phyloP scores from a whole-genome alignment of 2,888 invertebrate genomes.

The Xanthorhoe spadicearia region DNA sequence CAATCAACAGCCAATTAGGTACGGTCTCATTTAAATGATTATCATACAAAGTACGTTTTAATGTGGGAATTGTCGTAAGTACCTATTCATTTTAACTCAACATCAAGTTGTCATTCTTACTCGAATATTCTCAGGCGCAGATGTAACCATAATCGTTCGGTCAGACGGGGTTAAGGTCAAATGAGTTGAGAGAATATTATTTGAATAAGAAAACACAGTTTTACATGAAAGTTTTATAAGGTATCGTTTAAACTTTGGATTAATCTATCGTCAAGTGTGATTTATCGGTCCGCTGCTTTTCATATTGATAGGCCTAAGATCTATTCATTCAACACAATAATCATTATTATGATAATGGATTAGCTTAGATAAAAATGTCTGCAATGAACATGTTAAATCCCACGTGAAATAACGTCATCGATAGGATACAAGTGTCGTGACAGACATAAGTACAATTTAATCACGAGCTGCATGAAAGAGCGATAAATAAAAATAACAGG shows the following conservation, averaged over 20 bases:
- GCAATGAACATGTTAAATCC: neutral
- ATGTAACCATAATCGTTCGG: slow-evolving; percentile 19
- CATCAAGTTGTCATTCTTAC: slow-evolving; percentile 7
- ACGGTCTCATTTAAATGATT: slow-evolving; percentile 8
- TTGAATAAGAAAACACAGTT: neutral
- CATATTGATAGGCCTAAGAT: neutral
- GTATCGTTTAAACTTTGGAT: neutral
- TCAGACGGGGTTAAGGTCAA: slow-evolving; percentile 17
- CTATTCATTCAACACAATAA: neutral
- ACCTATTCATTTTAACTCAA: neutral
- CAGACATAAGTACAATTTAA: neutral
- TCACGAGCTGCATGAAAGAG: slow-evolving; percentile 3
- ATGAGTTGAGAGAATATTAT: neutral
- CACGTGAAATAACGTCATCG: slow-evolving; percentile 14
- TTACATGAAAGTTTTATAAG: neutral
- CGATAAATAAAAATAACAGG: neutral
- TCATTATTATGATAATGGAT: neutral
- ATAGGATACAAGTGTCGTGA: slow-evolving; percentile 11
- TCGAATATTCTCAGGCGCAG: slow-evolving; percentile 18
- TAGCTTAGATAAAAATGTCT: slow-evolving; percentile 21
- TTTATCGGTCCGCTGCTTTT: neutral
- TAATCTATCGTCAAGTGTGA: neutral
- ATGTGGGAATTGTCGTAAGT: slow-evolving; percentile 9
- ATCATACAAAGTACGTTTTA: slow-evolving; percentile 7
- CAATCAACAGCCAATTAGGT: neutral